phyloP scores from a whole-genome alignment of 2,113 vertebrate species.

The Pimephales promelas region DNA sequence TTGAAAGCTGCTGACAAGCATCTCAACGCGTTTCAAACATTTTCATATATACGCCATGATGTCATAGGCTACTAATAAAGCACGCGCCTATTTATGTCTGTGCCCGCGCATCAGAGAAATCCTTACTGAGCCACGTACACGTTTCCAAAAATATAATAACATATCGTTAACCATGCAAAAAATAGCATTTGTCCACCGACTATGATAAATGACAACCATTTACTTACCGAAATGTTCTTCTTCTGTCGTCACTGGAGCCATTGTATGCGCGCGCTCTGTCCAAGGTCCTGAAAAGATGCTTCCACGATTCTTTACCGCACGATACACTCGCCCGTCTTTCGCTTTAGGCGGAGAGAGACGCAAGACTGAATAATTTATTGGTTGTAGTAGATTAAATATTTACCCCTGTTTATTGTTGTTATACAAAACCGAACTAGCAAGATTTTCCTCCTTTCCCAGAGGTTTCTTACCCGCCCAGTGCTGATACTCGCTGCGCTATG shows the following conservation, averaged over 20 bases:
- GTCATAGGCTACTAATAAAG: constrained; percentile 46
- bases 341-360: constrained; percentile 8
- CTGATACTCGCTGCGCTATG: constrained; percentile 62
- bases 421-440: neutral
- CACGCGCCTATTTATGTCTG: constrained; percentile 10
- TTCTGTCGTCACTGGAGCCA: constrained; percentile 85
- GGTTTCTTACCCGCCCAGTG: constrained; percentile 60
- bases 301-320: neutral
- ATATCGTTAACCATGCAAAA: neutral
- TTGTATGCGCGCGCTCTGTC: constrained; percentile 74
- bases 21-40: neutral
- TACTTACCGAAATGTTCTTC: constrained; percentile 86
- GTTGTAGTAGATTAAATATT: neutral
- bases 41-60: constrained; percentile 37
- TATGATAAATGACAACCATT: neutral
- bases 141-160: neutral
- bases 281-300: constrained; percentile 77
- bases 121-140: neutral
- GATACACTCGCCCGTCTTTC: neutral
- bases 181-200: too few species aligned
- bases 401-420: constrained; percentile 24
- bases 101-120: constrained; percentile 5
- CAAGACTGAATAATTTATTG: constrained; percentile 52
- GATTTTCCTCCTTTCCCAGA: constrained; percentile 40
- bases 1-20: neutral